These are phyloP conservation scores for Drosophila formosana DNA, from an alignment of 2,888 invertebrate genomes.

Conservation along the genomic window DNA sequence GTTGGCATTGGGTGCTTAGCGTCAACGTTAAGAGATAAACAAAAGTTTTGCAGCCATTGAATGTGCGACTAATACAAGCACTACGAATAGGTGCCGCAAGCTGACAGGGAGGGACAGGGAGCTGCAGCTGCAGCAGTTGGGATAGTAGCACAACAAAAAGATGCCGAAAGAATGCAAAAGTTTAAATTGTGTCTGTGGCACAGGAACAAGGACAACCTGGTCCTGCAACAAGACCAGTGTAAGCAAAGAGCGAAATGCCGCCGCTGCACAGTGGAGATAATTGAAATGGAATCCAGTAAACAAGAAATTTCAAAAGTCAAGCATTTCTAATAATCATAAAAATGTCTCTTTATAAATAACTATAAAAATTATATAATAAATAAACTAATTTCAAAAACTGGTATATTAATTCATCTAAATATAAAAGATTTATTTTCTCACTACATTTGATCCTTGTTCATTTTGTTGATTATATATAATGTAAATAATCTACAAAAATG, in stretches of 20 bases:
- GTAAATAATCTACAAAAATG: no score
- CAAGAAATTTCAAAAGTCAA: neutral
- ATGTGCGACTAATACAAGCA: slow-evolving; percentile 9
- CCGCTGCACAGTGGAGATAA: slow-evolving; percentile 4
- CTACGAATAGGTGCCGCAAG: neutral
- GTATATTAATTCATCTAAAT: no score
- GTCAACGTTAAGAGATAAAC: slow-evolving; percentile 57
- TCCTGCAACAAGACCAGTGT: slow-evolving; percentile 13
- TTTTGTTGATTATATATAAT: no score
- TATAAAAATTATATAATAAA: no score
- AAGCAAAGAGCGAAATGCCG: neutral
- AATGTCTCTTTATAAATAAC: no score
- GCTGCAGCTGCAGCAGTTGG: slow-evolving; percentile 1
- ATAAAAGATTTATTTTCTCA: no score
- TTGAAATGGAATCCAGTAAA: neutral
- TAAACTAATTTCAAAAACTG: no score
- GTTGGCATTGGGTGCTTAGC: slow-evolving; percentile 37
- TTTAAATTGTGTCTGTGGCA: slow-evolving; percentile 46
- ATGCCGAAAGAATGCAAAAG: slow-evolving; percentile 37
- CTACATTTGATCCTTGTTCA: no score
- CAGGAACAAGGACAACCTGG: slow-evolving; percentile 20
- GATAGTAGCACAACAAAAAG: slow-evolving; percentile 30
- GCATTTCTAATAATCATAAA: neutral
- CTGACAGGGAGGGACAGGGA: neutral
- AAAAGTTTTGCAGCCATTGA: slow-evolving; percentile 50